Evolutionary conservation across 2,113 vertebrate species (phyloP).

Genomic region (Leptodactylus fuscus): DNA sequence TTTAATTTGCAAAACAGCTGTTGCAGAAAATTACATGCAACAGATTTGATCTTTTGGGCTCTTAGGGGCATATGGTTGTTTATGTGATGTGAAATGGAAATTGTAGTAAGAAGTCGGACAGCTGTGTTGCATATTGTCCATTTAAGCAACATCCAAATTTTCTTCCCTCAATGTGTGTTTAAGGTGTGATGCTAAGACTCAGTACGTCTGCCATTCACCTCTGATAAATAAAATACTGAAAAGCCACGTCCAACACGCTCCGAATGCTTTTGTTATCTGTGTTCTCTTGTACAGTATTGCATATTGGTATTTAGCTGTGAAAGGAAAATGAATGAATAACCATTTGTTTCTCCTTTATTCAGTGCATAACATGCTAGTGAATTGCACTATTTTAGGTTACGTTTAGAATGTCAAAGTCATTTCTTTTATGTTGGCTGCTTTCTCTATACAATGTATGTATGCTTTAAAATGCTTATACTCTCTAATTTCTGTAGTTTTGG

Average conservation of each 20-base stretch:
- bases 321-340: not conserved
- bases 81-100: constrained; percentile 45
- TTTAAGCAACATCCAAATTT: constrained; percentile 5
- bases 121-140: constrained; percentile 36
- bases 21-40: constrained; percentile 56
- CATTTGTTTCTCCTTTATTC: too few relatives aligned
- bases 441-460: not conserved
- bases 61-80: constrained; percentile 57
- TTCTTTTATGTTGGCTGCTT: not conserved
- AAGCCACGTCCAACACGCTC: not conserved
- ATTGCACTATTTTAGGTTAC: not conserved
- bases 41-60: constrained; percentile 58
- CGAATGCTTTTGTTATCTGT: not conserved
- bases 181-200: not conserved
- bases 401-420: not conserved
- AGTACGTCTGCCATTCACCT: not conserved
- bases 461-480: not conserved
- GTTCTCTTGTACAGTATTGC: not conserved
- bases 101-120: constrained; percentile 11
- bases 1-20: constrained; percentile 59
- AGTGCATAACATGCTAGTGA: not conserved
- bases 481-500: not conserved
- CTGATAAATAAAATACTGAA: not conserved
- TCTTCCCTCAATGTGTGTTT: constrained; percentile 1
- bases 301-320: not conserved